Evolutionary conservation across 1,140 invertebrate species (phyloP).

Genomic region (Meloidogyne floridensis): DNA sequence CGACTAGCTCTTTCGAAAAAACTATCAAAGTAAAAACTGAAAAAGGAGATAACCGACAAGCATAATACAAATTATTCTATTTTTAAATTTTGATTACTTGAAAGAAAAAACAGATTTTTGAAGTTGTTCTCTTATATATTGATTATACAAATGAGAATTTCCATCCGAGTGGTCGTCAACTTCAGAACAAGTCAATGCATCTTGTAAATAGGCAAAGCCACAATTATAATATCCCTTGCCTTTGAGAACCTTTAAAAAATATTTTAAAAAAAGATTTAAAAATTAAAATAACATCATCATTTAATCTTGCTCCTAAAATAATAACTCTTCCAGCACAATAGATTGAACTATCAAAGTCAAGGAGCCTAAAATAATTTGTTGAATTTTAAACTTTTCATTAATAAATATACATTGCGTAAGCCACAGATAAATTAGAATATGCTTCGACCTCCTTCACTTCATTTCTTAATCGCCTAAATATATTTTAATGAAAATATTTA

Average conservation of each 20-base stretch:
- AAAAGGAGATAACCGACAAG: no score
- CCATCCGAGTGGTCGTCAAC: background rate
- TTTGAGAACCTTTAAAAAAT: slow-evolving; percentile 13
- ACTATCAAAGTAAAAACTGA: no score
- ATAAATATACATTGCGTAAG: slow-evolving; percentile 18
- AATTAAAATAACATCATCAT: slow-evolving; percentile 14
- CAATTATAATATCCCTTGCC: slow-evolving; percentile 18
- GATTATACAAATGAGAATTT: background rate
- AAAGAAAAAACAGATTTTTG: slow-evolving; percentile 14
- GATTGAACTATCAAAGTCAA: slow-evolving; percentile 18
- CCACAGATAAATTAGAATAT: slow-evolving; percentile 23
- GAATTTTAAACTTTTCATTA: background rate
- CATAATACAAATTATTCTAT: no score
- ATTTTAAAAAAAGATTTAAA: background rate
- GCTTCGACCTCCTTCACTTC: slow-evolving; percentile 12
- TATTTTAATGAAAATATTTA: background rate
- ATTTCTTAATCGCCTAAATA: background rate
- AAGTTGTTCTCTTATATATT: background rate
- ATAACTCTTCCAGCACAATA: slow-evolving; percentile 23
- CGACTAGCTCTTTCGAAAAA: no score
- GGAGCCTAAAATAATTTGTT: background rate
- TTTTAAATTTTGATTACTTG: background rate
- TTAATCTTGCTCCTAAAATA: slow-evolving; percentile 2
- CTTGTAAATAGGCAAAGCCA: slow-evolving; percentile 24
- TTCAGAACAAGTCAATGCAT: background rate